phyloP scores from a whole-genome alignment of 2,888 invertebrate genomes.

The Neelides folsomi region DNA sequence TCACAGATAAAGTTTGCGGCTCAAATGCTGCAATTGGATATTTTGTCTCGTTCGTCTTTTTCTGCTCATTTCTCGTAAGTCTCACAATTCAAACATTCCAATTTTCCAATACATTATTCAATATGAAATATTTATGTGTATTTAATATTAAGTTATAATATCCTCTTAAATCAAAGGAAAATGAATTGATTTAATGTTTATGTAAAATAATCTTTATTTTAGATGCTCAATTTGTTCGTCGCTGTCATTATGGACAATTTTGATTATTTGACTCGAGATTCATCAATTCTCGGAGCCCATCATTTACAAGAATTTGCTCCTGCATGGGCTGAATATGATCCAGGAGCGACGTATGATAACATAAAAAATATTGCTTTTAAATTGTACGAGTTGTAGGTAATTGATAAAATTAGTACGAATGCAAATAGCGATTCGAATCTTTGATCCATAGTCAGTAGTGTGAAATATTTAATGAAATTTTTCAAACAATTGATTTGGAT shows the following conservation, averaged over 20 bases:
- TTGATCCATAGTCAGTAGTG: too few relatives aligned
- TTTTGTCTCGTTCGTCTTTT: slow-evolving; percentile 98
- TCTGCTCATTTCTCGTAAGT: slow-evolving; percentile 95
- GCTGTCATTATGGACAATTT: slow-evolving; percentile 99
- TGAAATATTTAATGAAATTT: too few relatives aligned
- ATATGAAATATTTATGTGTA: too few relatives aligned
- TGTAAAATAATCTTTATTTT: slow-evolving; percentile 30
- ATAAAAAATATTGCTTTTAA: background rate
- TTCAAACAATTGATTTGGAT: background rate
- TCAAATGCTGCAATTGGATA: slow-evolving; percentile 92
- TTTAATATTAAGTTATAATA: too few relatives aligned
- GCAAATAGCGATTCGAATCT: too few relatives aligned
- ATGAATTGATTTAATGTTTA: too few relatives aligned
- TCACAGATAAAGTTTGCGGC: slow-evolving; percentile 57
- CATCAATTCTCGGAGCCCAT: slow-evolving; percentile 98
- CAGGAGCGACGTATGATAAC: slow-evolving; percentile 81
- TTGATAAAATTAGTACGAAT: too few relatives aligned
- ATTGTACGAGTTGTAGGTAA: too few relatives aligned
- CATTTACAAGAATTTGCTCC: slow-evolving; percentile 98
- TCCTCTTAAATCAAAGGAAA: too few relatives aligned
- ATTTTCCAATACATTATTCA: too few relatives aligned
- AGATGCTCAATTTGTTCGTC: slow-evolving; percentile 99
- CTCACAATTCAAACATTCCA: too few relatives aligned
- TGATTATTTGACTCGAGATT: slow-evolving; percentile 97
- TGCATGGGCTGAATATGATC: slow-evolving; percentile 99